Evolutionary conservation across 2,113 vertebrate species (phyloP), one percentile per base, ranked within the genome.

Genomic region (Eptesicus fuscus): DNA sequence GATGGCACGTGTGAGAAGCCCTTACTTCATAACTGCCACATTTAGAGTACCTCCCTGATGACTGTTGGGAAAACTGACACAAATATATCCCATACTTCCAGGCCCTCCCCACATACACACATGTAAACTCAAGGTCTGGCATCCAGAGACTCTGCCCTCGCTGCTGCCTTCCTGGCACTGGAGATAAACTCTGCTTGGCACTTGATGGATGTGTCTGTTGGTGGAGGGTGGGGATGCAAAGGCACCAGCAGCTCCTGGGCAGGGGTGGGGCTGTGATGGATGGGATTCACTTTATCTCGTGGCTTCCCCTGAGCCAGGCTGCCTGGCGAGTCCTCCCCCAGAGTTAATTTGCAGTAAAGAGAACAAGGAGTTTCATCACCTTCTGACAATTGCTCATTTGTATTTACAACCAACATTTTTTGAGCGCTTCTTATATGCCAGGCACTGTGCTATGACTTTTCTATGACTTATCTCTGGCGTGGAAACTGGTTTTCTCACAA

Each of bases 351-450:
- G 93, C 49, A 96, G 82, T n/a, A 56, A 97, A 93, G 89, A 97
- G 94, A 96, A 95, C 95, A 96, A 92, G 93, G 92, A 91, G 87
- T 94, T 94, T 96, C 96, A 82, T 90, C 69, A 91, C 94, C 90
- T 70, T 6, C 69, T n/a, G 87, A 83, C 93, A 89, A 12, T 5
- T 0, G 5, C 83, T 71, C 14, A 1, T 91, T 74, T 76, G 87
- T 49, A 63, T 91, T 70, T 79, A 82, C 49, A 83, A 9, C 35
- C 22, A n/a, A 59, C 47, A 23, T 18, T n/a, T 88, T 59, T 12
- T 32, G 28, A 82, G 49, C 0, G 20, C n/a, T 63, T 80, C 70
- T 25, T 18, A 1, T 20, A 5, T 20, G 63, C 13, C 13, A 7
- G 67, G 63, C 63, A 6, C 8, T 7, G 1, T 0, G 73, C 18